A percentile compares a stretch with the other conserved stretches of the same genome.
phyloP scores from a whole-genome alignment of 2,113 vertebrate genomes.

The Labeo rohita region DNA sequence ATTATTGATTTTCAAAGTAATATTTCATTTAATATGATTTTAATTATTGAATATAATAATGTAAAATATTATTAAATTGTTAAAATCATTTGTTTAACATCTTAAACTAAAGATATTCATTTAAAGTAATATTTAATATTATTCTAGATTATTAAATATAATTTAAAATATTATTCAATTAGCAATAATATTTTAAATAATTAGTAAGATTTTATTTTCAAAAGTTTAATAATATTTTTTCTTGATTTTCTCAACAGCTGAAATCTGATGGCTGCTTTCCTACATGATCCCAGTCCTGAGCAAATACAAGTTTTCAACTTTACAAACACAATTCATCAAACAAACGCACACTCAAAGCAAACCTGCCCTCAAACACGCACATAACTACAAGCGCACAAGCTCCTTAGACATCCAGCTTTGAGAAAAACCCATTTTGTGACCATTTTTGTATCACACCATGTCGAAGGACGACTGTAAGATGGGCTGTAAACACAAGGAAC shows the following conservation, averaged over 20 bases:
- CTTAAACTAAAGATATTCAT: no score
- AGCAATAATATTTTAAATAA: no score
- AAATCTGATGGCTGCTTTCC: not conserved
- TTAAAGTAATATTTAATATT: not conserved
- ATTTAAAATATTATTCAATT: no score
- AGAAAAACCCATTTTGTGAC: not conserved
- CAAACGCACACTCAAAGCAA: not conserved
- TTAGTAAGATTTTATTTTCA: no score
- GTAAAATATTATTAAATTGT: not conserved
- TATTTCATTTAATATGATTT: not conserved
- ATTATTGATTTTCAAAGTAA: not conserved
- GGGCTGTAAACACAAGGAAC: conserved; percentile 87
- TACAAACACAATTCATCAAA: not conserved
- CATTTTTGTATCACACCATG: conserved; percentile 72
- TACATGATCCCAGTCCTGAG: not conserved
- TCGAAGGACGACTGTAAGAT: conserved; percentile 89
- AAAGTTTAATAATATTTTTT: not conserved
- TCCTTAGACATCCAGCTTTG: not conserved
- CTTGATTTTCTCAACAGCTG: conserved; percentile 37
- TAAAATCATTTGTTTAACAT: no score
- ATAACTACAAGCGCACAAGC: not conserved
- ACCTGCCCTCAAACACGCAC: not conserved
- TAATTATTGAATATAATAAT: not conserved
- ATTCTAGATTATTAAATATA: not conserved
- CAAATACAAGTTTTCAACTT: not conserved